A percentile compares a stretch with the other conserved stretches of the same genome.
Evolutionary conservation across 1,140 invertebrate genomes (phyloP).

Genomic region (Holcopasites calliopsidis): DNA sequence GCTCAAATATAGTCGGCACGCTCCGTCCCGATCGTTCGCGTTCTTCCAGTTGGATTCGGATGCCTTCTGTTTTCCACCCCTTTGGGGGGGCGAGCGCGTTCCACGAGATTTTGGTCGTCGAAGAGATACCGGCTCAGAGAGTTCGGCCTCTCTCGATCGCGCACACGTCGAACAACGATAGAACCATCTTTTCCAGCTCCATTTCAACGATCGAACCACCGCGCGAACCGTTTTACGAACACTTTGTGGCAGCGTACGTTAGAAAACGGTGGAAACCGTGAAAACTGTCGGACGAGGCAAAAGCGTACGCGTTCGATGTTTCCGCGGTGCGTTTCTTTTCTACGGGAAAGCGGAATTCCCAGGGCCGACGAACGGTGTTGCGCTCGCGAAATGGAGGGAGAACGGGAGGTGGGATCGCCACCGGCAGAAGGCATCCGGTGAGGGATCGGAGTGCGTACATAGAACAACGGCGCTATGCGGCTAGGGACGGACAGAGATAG

Average conservation of each 20-base stretch:
- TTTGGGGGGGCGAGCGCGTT: too few relatives aligned
- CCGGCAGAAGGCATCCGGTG: not conserved
- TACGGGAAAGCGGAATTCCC: constrained; percentile 49
- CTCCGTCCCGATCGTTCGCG: not conserved
- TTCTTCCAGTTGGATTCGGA: not conserved
- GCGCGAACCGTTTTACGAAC: too few relatives aligned
- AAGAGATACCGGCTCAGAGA: not conserved
- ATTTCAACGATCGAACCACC: too few relatives aligned
- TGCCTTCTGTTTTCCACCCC: too few relatives aligned
- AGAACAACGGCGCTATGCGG: too few relatives aligned
- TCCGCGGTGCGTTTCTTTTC: constrained; percentile 43
- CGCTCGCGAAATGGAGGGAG: constrained; percentile 43
- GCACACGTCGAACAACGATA: constrained; percentile 9
- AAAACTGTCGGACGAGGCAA: constrained; percentile 32
- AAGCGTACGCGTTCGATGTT: constrained; percentile 46
- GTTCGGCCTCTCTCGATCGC: not conserved
- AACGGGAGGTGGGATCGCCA: too few relatives aligned
- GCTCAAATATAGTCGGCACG: constrained; percentile 37
- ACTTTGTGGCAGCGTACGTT: too few relatives aligned
- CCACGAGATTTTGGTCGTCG: too few relatives aligned
- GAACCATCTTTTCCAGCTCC: not conserved
- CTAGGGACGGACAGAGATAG: too few relatives aligned
- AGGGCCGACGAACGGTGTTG: constrained; percentile 39
- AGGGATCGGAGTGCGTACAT: too few relatives aligned
- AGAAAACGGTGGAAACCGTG: not conserved